A percentile compares a stretch with the other conserved stretches of the same genome.
Evolutionary conservation across 2,888 invertebrate species (phyloP).

Genomic region (Argyra leucocephala): DNA sequence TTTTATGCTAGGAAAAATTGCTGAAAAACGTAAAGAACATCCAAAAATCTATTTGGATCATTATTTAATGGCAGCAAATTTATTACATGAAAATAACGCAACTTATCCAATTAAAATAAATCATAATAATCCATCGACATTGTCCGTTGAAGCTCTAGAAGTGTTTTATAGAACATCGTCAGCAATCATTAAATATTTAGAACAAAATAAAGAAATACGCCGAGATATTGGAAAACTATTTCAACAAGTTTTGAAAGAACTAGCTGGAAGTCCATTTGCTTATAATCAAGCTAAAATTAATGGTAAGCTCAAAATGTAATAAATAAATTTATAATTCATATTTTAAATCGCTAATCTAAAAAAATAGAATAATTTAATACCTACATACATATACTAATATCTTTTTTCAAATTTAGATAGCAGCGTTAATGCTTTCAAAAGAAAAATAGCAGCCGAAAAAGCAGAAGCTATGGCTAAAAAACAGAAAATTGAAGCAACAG

Average conservation of each 20-base stretch:
- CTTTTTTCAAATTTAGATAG: conserved; percentile 22
- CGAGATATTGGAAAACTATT: conserved; percentile 52
- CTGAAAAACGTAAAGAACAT: conserved; percentile 72
- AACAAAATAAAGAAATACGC: conserved; percentile 58
- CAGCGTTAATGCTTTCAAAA: conserved; percentile 29
- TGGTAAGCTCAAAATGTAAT: conserved; percentile 29
- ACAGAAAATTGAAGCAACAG: conserved; percentile 22
- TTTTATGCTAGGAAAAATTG: conserved; percentile 92
- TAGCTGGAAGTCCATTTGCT: conserved; percentile 46
- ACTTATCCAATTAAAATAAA: conserved; percentile 78
- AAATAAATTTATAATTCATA: background rate
- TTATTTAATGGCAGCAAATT: conserved; percentile 51
- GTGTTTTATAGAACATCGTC: conserved; percentile 76
- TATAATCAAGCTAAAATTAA: conserved; percentile 44
- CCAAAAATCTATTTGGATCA: conserved; percentile 60
- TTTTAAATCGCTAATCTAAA: conserved; percentile 4
- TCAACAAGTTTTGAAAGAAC: conserved; percentile 44
- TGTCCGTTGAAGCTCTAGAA: conserved; percentile 83
- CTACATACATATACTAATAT: conserved; percentile 9
- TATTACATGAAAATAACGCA: conserved; percentile 69
- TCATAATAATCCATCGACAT: conserved; percentile 70
- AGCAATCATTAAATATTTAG: conserved; percentile 77
- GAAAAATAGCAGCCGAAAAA: conserved; percentile 28
- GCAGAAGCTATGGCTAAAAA: conserved; percentile 29
- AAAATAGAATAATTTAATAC: background rate